Evolutionary conservation across 37 sponge, comb jelly and placozoan species (phyloP), one percentile per base, ranked within the genome.

Genomic region (Eunapius fragilis): DNA sequence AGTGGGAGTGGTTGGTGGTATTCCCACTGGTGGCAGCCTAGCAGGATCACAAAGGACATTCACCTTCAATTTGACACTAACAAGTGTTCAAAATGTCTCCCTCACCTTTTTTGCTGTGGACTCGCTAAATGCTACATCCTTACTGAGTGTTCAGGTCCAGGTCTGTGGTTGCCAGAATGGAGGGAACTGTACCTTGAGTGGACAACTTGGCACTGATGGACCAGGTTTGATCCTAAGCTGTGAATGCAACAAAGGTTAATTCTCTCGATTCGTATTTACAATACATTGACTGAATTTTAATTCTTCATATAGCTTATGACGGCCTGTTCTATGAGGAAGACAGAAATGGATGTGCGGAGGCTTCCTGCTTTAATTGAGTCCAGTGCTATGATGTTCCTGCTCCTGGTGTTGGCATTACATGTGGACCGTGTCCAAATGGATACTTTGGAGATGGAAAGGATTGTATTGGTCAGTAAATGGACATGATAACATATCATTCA

Each of bases 131-230:
- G 87, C 83, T 12, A 37, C 50, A 22, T 75, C 75, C 9, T 1
- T 31, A 3, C 48, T 86, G 12, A 75, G 34, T 48, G 84, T 84
- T 14, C 67, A 35, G 30, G 68, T 91, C 6, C 69, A 87, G 34
- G 48, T 91, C 22, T 91, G 91, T 78, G 79, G 79, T 19, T 91
- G 91, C 78, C 25, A 72, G 68, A 91, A 87, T 77, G 76, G 76
- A 38, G 91, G 91, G 2, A 80, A 79, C 71, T 91, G 91, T 67
- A 90, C 90, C 24, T 34, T 81, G 27, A 49, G 81, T 31, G 90
- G 90, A 41, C 24, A 85, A 2, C 34, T 80, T 33, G 35, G 50
- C 47, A 72, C 9, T 25, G 77, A 41, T n/a, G n/a, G n/a, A n/a
- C n/a, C n/a, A n/a, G n/a, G n/a, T n/a, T n/a, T n/a, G n/a, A n/a